Evolutionary conservation across 2,888 invertebrate genomes (phyloP), one percentile per base, ranked within the genome.

Genomic region (Chaetogeoica ovagalla): DNA sequence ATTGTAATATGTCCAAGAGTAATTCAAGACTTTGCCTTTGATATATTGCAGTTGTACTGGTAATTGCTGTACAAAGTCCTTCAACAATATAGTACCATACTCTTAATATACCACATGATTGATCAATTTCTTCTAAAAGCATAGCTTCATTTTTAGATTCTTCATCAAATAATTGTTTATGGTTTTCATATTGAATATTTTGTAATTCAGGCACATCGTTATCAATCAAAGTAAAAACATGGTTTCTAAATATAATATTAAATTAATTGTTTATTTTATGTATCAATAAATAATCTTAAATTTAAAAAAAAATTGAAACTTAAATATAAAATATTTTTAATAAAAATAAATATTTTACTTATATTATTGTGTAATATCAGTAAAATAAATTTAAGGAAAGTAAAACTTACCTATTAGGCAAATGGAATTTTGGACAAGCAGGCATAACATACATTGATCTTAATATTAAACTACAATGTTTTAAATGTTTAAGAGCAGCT

Each of bases 391-490:
- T 60, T 19, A 43, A 0, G 23, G 52, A 48, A 69, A 52, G 30
- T 30, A 69, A 60, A 39, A 74, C 73, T 73, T 82, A 85, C 85
- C 84, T 87, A 85, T 95, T 94, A 0, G 95, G 94, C 19, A 96
- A 92, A 86, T 95, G 95, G 85, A 97, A 96, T 82, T 93, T 93
- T 0, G 97, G 97, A 86, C 96, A 96, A 84, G 95, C 94, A 0
- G 96, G 96, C 96, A 97, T 96, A 84, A 92, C 92, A 86, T 94
- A 95, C 95, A 97, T 96, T 87, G 94, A 93, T 5, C 94, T 92
- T 76, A 97, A 87, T 83, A 97, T 95, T 83, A 92, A 91, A 81
- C 94, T 93, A 86, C 96, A 96, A 84, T 91, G 93, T 85, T 94
- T 91, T 52, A 97, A 88, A 85, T 95, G 94, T 84, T 93, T 93